Percentiles rank a stretch among this genome's conserved stretches.
phyloP scores from a whole-genome alignment of 2,888 invertebrate species.

The Coleophora flavipennella region DNA sequence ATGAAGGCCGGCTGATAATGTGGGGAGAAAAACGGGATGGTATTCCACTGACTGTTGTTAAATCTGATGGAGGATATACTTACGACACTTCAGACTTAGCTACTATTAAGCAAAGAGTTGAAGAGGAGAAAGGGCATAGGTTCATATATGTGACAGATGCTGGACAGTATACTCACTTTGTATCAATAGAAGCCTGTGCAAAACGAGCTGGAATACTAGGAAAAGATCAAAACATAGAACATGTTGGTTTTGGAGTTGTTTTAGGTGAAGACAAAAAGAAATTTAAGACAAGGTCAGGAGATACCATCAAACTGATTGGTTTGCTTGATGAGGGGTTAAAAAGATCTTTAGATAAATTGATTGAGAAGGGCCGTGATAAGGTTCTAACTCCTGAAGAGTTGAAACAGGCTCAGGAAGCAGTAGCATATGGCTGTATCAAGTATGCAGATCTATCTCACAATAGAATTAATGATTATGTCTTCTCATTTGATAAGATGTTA shows the following conservation, averaged over 20 bases:
- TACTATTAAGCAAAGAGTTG: conserved; percentile 85
- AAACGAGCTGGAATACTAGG: conserved; percentile 80
- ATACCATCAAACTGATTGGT: conserved; percentile 89
- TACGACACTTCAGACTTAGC: conserved; percentile 99
- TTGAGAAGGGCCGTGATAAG: conserved; percentile 90
- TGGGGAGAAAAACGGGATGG: conserved; percentile 79
- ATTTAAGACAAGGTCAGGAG: conserved; percentile 98
- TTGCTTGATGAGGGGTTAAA: conserved; percentile 93
- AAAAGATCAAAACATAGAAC: conserved; percentile 82
- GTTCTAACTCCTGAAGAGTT: conserved; percentile 87
- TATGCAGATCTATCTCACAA: conserved; percentile 98
- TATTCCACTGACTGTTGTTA: conserved; percentile 94
- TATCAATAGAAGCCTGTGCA: conserved; percentile 85
- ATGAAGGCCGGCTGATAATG: conserved; percentile 89
- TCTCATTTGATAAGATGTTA: conserved; percentile 99
- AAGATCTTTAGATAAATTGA: conserved; percentile 84
- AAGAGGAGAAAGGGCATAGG: conserved; percentile 91
- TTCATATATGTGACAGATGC: conserved; percentile 94
- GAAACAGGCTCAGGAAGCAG: conserved; percentile 86
- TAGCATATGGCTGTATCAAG: conserved; percentile 98
- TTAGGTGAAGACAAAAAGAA: conserved; percentile 99
- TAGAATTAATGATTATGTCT: conserved; percentile 94
- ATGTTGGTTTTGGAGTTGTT: conserved; percentile 97
- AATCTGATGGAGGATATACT: conserved; percentile 97
- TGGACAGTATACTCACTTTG: conserved; percentile 87